Conservation (phyloP, 2,888 invertebrate species). For the Itoplectis maculator region DNA sequence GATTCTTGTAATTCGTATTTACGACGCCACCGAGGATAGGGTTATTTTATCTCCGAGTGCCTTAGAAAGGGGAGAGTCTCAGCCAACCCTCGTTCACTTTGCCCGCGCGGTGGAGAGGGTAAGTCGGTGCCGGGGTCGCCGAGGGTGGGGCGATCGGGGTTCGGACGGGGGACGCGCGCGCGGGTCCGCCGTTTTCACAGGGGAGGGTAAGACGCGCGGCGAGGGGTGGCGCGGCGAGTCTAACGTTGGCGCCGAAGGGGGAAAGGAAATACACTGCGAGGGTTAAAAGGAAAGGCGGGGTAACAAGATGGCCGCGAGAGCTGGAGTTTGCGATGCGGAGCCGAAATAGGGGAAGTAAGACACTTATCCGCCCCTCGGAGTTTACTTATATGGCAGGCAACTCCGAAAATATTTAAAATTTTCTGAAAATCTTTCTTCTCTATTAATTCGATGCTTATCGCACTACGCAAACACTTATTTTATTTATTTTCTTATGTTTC, state of each 20-base stretch:
- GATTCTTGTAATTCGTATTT: constrained; percentile 52
- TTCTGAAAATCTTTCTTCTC: background rate
- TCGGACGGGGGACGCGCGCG: too few species aligned
- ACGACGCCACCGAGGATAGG: constrained; percentile 39
- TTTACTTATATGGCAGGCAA: constrained; percentile 7
- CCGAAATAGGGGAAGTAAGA: constrained; percentile 80
- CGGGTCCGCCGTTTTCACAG: constrained; percentile 65
- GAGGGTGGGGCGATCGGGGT: constrained; percentile 71
- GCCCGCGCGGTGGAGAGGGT: constrained; percentile 71
- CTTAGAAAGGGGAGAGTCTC: constrained; percentile 46
- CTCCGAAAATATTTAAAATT: constrained; percentile 27
- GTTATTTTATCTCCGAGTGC: constrained; percentile 56
- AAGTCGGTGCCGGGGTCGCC: constrained; percentile 74
- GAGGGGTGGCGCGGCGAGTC: constrained; percentile 72
- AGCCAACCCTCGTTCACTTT: constrained; percentile 50
- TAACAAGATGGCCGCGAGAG: constrained; percentile 82
- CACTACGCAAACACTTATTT: too few species aligned
- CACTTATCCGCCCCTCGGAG: constrained; percentile 73
- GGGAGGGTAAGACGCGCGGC: constrained; percentile 80
- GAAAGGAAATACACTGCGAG: constrained; percentile 74
- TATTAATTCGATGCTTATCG: background rate
- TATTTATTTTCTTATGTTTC: too few species aligned
- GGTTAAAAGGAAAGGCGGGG: constrained; percentile 79
- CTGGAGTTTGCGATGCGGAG: constrained; percentile 61
- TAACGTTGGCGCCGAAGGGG: constrained; percentile 76